phyloP scores from a whole-genome alignment of 2,888 invertebrate genomes.

The Hoplodrina blanda region DNA sequence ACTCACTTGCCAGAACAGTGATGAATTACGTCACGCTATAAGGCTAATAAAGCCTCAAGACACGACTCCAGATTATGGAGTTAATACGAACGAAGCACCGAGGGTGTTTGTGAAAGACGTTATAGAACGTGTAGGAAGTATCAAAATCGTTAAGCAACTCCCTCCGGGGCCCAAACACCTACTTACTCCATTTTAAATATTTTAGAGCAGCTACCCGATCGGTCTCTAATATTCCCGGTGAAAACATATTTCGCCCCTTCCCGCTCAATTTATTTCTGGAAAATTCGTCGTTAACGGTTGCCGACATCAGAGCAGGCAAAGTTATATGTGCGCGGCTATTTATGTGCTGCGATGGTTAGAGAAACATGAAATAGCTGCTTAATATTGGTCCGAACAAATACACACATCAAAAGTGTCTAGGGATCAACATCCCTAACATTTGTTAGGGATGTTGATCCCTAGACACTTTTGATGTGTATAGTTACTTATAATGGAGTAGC shows the following conservation, averaged over 20 bases:
- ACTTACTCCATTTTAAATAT: slow-evolving; percentile 48
- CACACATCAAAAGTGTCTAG: no score
- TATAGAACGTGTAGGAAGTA: slow-evolving; percentile 49
- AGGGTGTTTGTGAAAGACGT: slow-evolving; percentile 53
- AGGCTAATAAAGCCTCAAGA: slow-evolving; percentile 54
- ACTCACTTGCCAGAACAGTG: slow-evolving; percentile 43
- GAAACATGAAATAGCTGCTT: slow-evolving; percentile 15
- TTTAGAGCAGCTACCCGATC: slow-evolving; percentile 53
- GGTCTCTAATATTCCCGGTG: slow-evolving; percentile 53
- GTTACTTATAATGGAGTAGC: neutral
- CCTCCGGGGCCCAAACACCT: slow-evolving; percentile 32
- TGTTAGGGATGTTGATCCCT: no score
- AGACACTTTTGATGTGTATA: no score
- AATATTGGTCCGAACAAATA: slow-evolving; percentile 27
- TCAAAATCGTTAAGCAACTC: slow-evolving; percentile 56
- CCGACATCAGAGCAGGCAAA: slow-evolving; percentile 36
- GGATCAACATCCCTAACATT: no score
- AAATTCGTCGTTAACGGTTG: slow-evolving; percentile 50
- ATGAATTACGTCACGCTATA: slow-evolving; percentile 59
- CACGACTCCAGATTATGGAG: slow-evolving; percentile 58
- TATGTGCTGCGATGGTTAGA: slow-evolving; percentile 19
- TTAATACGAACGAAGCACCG: slow-evolving; percentile 59
- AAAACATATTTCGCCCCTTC: slow-evolving; percentile 58
- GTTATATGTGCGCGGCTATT: slow-evolving; percentile 24
- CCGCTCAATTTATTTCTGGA: slow-evolving; percentile 56